Percentiles rank a stretch among this genome's conserved stretches.
Conservation (phyloP, 2,113 vertebrate species). For the Hippocampus guttulatus region DNA sequence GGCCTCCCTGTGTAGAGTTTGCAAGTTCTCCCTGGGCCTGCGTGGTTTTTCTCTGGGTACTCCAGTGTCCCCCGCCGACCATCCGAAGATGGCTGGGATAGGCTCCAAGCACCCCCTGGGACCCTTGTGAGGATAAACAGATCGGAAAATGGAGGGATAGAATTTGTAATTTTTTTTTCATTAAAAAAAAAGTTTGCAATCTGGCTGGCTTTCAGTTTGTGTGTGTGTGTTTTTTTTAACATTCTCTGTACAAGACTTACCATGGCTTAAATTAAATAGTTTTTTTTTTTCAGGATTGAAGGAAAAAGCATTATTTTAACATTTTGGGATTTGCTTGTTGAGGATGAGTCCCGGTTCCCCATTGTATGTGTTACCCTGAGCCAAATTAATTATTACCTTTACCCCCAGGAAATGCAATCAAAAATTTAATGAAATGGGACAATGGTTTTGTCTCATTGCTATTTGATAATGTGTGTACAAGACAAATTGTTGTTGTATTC, state of each 20-base stretch:
- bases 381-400: slow-evolving; percentile 74
- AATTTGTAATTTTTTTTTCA: background rate
- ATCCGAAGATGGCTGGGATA: too few relatives aligned
- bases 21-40: too few relatives aligned
- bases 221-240: background rate
- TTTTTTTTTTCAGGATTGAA: slow-evolving; percentile 48
- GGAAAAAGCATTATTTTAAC: slow-evolving; percentile 53
- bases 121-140: too few relatives aligned
- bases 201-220: background rate
- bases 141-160: too few relatives aligned
- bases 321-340: slow-evolving; percentile 45
- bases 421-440: slow-evolving; percentile 63
- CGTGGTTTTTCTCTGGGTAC: too few relatives aligned
- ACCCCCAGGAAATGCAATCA: slow-evolving; percentile 72
- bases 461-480: slow-evolving; percentile 44
- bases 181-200: background rate
- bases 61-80: too few relatives aligned
- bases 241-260: background rate
- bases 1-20: too few relatives aligned
- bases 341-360: background rate
- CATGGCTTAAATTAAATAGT: slow-evolving; percentile 30
- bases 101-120: too few relatives aligned
- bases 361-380: slow-evolving; percentile 50
- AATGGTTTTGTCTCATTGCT: slow-evolving; percentile 50
- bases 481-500: slow-evolving; percentile 52